Conservation (phyloP, 2,888 invertebrate species). For the Drosophila infuscata region DNA sequence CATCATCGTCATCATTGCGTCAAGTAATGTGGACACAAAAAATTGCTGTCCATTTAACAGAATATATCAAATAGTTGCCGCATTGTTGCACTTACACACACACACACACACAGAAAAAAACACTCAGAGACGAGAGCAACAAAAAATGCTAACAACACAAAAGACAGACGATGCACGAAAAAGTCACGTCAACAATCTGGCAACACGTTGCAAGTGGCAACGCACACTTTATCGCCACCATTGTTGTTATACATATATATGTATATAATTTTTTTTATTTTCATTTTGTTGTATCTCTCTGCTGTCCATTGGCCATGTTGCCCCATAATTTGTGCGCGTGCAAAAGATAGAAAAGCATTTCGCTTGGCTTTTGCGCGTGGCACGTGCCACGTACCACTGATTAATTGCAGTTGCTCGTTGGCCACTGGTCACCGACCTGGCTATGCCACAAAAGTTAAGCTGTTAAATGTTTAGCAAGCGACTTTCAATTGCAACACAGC, state of each 20-base stretch:
- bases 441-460: conserved; percentile 53
- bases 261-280: not conserved
- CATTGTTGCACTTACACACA: conserved; percentile 54
- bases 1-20: conserved; percentile 17
- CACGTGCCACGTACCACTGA: conserved; percentile 73
- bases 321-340: conserved; percentile 69
- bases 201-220: conserved; percentile 77
- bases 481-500: conserved; percentile 31
- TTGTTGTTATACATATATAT: conserved; percentile 20
- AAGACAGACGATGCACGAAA: conserved; percentile 22
- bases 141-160: conserved; percentile 6
- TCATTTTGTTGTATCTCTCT: conserved; percentile 27
- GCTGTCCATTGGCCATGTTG: conserved; percentile 31
- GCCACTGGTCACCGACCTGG: not conserved
- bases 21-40: conserved; percentile 55
- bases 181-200: conserved; percentile 74
- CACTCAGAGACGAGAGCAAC: not conserved
- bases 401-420: conserved; percentile 64
- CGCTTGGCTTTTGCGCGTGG: conserved; percentile 9
- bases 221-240: conserved; percentile 62
- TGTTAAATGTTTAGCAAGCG: conserved; percentile 61
- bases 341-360: conserved; percentile 47
- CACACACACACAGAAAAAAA: not conserved
- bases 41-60: conserved; percentile 51
- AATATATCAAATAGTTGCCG: conserved; percentile 57